These are phyloP conservation scores for Catostylus mosaicus DNA, from an alignment of 30 jellyfish, hydroid and myxozoan genomes.

Conservation along the genomic window DNA sequence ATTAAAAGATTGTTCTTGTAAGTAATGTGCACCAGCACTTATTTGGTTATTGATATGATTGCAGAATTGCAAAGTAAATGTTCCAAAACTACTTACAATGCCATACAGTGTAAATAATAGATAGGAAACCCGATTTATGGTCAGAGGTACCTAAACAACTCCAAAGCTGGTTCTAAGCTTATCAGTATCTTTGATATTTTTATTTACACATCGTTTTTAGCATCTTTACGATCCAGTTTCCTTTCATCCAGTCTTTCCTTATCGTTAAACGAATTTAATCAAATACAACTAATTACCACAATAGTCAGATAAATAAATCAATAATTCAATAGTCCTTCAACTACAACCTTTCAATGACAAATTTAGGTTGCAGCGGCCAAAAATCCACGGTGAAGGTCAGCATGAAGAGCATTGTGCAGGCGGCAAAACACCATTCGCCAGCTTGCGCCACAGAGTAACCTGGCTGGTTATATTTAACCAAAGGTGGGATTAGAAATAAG, in stretches of 20 bases:
- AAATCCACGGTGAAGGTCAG: conserved; percentile 80
- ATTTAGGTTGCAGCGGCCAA: conserved; percentile 58
- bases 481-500: conserved; percentile 59
- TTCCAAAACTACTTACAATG: too few species aligned
- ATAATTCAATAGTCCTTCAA: not conserved
- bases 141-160: too few species aligned
- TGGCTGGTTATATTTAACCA: conserved; percentile 47
- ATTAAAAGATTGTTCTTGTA: too few species aligned
- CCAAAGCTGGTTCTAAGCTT: too few species aligned
- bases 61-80: too few species aligned
- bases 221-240: not conserved
- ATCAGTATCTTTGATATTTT: too few species aligned
- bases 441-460: conserved; percentile 71
- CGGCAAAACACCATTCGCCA: conserved; percentile 91
- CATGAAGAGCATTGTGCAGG: conserved; percentile 62
- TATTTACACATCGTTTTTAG: not conserved
- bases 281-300: not conserved
- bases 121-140: too few species aligned
- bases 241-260: too few species aligned
- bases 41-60: too few species aligned
- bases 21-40: too few species aligned
- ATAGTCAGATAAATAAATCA: not conserved
- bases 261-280: not conserved
- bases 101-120: too few species aligned
- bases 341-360: conserved; percentile 20